Evolutionary conservation across 2,888 invertebrate genomes (phyloP).

Genomic region (Hecatera dysodea): DNA sequence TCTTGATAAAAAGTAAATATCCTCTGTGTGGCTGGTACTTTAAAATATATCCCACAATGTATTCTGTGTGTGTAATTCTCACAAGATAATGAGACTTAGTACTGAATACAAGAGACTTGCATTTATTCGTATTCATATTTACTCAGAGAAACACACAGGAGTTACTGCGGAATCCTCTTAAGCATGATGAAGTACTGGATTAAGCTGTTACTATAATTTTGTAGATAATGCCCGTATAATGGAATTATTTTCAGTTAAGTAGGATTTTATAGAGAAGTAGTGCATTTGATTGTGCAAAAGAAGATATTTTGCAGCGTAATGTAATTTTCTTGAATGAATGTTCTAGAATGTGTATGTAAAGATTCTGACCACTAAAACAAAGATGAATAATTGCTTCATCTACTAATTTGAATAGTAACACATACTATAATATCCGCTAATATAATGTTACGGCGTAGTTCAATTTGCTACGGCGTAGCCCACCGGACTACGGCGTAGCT

Average conservation of each 20-base stretch:
- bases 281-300: background rate
- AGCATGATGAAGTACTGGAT: slow-evolving; percentile 54
- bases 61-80: slow-evolving; percentile 22
- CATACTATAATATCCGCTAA: too few relatives aligned
- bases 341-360: background rate
- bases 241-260: slow-evolving; percentile 53
- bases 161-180: slow-evolving; percentile 41
- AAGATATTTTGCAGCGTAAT: background rate
- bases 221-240: slow-evolving; percentile 43
- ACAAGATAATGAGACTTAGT: slow-evolving; percentile 6
- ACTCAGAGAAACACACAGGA: slow-evolving; percentile 21
- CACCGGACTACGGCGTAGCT: background rate
- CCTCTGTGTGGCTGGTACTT: background rate
- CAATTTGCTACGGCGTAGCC: background rate
- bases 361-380: background rate
- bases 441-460: background rate
- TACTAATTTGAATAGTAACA: background rate
- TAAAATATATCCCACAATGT: slow-evolving; percentile 18
- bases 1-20: background rate
- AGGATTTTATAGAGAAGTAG: slow-evolving; percentile 14
- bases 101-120: slow-evolving; percentile 27
- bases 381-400: background rate
- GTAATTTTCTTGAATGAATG: too few relatives aligned
- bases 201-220: slow-evolving; percentile 57
- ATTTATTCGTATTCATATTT: slow-evolving; percentile 42